A percentile compares a stretch with the other conserved stretches of the same genome.
Evolutionary conservation across 2,888 invertebrate species (phyloP).

Genomic region (Maniola hyperantus): DNA sequence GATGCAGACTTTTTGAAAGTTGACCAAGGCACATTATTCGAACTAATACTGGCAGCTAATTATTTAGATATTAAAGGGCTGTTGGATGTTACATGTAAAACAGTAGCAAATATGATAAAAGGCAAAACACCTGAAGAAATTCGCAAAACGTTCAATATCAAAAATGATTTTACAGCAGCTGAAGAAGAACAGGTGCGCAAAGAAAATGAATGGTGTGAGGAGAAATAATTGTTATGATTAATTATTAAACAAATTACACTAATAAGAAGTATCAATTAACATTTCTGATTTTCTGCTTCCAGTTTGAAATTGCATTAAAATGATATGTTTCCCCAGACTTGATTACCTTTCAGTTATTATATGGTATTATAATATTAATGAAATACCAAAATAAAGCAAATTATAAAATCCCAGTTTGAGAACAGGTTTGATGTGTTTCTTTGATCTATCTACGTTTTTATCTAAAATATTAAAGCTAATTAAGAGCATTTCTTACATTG

Average conservation of each 20-base stretch:
- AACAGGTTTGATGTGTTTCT: not conserved
- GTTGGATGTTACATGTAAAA: conserved; percentile 98
- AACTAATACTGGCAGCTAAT: conserved; percentile 97
- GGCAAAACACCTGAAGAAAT: conserved; percentile 99
- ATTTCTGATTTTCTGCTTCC: conserved; percentile 5
- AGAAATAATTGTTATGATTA: conserved; percentile 82
- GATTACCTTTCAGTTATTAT: not conserved
- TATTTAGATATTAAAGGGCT: conserved; percentile 98
- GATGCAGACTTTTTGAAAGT: conserved; percentile 99
- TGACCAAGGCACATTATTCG: conserved; percentile 97
- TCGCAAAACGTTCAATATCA: conserved; percentile 97
- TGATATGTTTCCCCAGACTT: not conserved
- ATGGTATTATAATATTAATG: not conserved
- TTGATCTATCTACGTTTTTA: not conserved
- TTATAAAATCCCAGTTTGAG: not conserved
- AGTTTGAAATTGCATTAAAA: not conserved
- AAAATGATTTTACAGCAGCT: conserved; percentile 97
- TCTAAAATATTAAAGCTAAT: not conserved
- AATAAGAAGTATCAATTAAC: not conserved
- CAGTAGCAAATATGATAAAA: conserved; percentile 99
- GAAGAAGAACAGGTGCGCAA: conserved; percentile 99
- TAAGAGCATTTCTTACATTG: not conserved
- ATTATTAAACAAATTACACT: not conserved
- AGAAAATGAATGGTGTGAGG: conserved; percentile 97
- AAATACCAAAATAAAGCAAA: not conserved